Conservation (phyloP, 2,113 vertebrate genomes). For the Caranx ignobilis region DNA sequence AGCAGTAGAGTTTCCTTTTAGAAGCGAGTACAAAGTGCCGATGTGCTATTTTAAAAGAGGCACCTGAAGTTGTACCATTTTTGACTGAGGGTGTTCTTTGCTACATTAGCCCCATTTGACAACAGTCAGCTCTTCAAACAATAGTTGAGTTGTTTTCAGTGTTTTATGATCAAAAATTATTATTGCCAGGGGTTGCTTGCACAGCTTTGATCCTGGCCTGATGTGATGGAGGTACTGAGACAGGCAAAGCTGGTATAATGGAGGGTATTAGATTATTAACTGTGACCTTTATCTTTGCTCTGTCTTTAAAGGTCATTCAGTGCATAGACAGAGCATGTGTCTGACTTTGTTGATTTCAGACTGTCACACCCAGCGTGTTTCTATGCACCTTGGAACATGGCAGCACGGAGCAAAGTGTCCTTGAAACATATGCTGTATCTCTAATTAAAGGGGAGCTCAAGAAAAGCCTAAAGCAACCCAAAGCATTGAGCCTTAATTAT, state of each 20-base stretch:
- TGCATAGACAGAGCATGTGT: slow-evolving; percentile 41
- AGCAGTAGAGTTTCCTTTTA: not conserved
- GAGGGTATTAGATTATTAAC: slow-evolving; percentile 22
- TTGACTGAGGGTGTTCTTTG: too few species aligned
- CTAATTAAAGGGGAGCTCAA: slow-evolving; percentile 48
- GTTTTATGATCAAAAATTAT: slow-evolving; percentile 14
- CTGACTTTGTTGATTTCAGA: slow-evolving; percentile 33
- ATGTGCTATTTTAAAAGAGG: not conserved
- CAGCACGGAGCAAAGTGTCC: slow-evolving; percentile 48
- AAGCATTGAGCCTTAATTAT: slow-evolving; percentile 16
- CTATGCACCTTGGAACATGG: slow-evolving; percentile 16
- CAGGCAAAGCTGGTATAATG: slow-evolving; percentile 13
- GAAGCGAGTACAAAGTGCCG: slow-evolving; percentile 7
- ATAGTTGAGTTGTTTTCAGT: not conserved
- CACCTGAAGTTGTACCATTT: not conserved
- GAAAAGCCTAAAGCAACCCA: slow-evolving; percentile 25
- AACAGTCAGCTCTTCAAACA: not conserved
- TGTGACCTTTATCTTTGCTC: slow-evolving; percentile 56
- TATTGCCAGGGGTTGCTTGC: not conserved
- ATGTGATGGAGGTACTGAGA: not conserved
- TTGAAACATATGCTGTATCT: slow-evolving; percentile 68
- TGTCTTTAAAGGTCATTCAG: slow-evolving; percentile 56
- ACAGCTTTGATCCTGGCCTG: not conserved
- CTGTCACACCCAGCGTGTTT: slow-evolving; percentile 48
- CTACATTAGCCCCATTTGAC: not conserved